Evolutionary conservation across 2,888 invertebrate genomes (phyloP), one percentile per base, ranked within the genome.

Genomic region (Aleiodes alternator): DNA sequence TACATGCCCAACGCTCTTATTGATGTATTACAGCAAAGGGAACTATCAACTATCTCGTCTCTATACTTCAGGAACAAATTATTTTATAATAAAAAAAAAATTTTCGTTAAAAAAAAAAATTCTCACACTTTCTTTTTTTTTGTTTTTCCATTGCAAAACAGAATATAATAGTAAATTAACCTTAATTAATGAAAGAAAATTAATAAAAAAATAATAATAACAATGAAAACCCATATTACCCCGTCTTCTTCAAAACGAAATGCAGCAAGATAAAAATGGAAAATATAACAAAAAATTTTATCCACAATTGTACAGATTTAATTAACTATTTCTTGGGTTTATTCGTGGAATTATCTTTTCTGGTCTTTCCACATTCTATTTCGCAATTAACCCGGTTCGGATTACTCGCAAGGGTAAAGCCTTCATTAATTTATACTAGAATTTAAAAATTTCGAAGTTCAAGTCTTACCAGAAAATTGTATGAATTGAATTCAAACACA

Each of bases 301-400:
- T 76, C 43, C 16, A 72, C 69, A 64, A 50, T 66, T 55, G 76
- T 3, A n/a, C 64, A 14, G 57, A 59, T 75, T 78, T 76, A 53
- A 66, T 75, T 12, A 74, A 71, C 53, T 76, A 73, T 64, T 57
- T 79, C 1, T 14, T 64, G 50, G 69, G 72, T 11, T 57, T 57
- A 16, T 43, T 80, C 68, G 53, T 59, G 56, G 56, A 78, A 50
- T 69, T 77, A 51, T 69, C 75, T 34, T 34, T 78, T 7, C 75
- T 66, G 64, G 38, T 71, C 29, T 48, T 79, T 23, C 71, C 55
- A 34, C 64, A 57, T 55, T 11, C 38, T 11, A 73, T 73, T 14
- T 50, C 53, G 12, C 61, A 48, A 50, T 43, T 71, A 51, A 12
- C 51, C 57, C 51, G 66, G 12, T 43, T 73, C 14, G 57, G 57